A percentile compares a stretch with the other conserved stretches of the same genome.
These are phyloP conservation scores for Rhynchophorus ferrugineus DNA, from an alignment of 1,140 invertebrate genomes.

Conservation along the genomic window DNA sequence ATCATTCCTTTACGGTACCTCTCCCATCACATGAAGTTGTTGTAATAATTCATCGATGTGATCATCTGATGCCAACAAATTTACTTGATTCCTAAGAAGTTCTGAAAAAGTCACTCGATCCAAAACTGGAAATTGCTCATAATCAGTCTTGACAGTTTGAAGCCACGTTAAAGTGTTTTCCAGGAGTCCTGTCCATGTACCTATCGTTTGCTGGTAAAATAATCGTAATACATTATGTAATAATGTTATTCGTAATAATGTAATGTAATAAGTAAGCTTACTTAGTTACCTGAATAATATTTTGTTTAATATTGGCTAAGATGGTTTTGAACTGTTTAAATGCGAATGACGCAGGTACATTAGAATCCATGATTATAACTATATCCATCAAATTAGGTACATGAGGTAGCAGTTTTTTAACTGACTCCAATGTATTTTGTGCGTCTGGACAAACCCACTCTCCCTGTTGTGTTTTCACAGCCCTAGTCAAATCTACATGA, in stretches of 20 bases:
- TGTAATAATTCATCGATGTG: conserved; percentile 60
- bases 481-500: conserved; percentile 52
- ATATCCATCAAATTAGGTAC: conserved; percentile 33
- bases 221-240: background rate
- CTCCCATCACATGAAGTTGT: conserved; percentile 62
- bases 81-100: conserved; percentile 54
- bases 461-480: conserved; percentile 47
- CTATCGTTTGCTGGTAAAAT: conserved; percentile 39
- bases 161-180: conserved; percentile 53
- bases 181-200: conserved; percentile 54
- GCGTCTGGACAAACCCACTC: conserved; percentile 53
- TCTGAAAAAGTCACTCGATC: conserved; percentile 59
- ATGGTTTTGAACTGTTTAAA: conserved; percentile 37
- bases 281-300: conserved; percentile 34
- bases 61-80: conserved; percentile 60
- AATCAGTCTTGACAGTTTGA: conserved; percentile 45
- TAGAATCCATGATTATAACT: conserved; percentile 55
- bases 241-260: background rate
- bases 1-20: conserved; percentile 42
- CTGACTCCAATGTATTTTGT: conserved; percentile 47
- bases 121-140: conserved; percentile 57
- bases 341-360: conserved; percentile 47
- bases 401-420: conserved; percentile 37
- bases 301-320: conserved; percentile 32
- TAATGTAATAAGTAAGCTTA: background rate